Conservation (phyloP, 2,888 invertebrate species). For the Bellardia pandia region DNA sequence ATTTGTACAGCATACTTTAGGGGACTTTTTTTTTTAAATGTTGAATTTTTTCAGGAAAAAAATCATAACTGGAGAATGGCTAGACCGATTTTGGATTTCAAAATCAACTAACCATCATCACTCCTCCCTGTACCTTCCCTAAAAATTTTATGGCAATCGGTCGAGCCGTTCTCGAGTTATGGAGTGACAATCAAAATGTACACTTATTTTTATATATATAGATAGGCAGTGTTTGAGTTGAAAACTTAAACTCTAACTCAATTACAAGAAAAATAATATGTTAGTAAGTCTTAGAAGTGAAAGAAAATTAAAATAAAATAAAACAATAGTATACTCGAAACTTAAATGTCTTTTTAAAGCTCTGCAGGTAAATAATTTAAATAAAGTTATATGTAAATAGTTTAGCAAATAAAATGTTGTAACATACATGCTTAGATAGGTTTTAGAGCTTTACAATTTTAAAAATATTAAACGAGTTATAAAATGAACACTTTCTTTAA, state of each 20-base stretch:
- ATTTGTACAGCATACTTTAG: too few species aligned
- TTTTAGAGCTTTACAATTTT: constrained; percentile 41
- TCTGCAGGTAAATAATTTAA: constrained; percentile 7
- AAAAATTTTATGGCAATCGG: too few species aligned
- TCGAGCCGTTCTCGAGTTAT: too few species aligned
- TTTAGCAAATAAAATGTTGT: background rate
- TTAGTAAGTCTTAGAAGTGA: constrained; percentile 16
- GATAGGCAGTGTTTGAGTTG: constrained; percentile 70
- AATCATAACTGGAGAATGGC: too few species aligned
- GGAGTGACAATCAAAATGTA: too few species aligned
- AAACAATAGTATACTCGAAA: background rate
- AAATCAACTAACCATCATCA: too few species aligned
- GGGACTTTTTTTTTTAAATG: too few species aligned
- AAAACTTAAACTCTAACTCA: constrained; percentile 59
- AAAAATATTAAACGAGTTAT: constrained; percentile 19
- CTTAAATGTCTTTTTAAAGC: constrained; percentile 57
- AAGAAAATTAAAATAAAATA: background rate
- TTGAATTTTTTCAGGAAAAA: too few species aligned
- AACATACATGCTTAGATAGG: background rate
- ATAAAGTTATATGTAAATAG: background rate
- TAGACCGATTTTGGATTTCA: too few species aligned
- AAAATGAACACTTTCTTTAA: constrained; percentile 39
- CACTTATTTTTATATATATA: too few species aligned
- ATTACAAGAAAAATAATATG: constrained; percentile 12
- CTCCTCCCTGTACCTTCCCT: too few species aligned